A percentile compares a stretch with the other conserved stretches of the same genome.
phyloP scores from a whole-genome alignment of 30 jellyfish, hydroid and myxozoan genomes.

The Hydractinia echinata region DNA sequence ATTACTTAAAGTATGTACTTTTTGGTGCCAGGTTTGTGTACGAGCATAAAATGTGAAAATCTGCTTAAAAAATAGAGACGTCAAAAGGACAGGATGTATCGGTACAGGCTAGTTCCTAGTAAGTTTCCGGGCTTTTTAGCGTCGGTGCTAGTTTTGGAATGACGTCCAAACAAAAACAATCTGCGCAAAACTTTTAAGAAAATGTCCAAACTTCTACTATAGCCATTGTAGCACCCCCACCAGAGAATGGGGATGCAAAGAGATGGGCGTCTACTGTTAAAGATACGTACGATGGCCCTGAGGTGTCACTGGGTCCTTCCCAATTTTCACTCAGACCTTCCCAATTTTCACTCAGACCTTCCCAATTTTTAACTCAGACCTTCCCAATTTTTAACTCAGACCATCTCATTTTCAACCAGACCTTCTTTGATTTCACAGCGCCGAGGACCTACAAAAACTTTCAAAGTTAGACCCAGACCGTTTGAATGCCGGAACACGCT shows the following conservation, averaged over 20 bases:
- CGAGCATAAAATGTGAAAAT: constrained; percentile 43
- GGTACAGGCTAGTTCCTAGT: constrained; percentile 37
- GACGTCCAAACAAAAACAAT: constrained; percentile 10
- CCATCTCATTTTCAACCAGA: too few species aligned
- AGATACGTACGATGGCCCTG: too few species aligned
- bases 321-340: too few species aligned
- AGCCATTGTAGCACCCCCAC: constrained; percentile 63
- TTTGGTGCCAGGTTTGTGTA: constrained; percentile 56
- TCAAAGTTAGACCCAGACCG: too few species aligned
- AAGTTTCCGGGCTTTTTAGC: constrained; percentile 32
- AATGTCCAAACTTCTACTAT: constrained; percentile 42
- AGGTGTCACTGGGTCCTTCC: too few species aligned
- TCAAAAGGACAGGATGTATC: constrained; percentile 11
- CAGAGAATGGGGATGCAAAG: constrained; percentile 43
- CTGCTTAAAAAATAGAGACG: background rate
- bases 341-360: too few species aligned
- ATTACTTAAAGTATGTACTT: constrained; percentile 29
- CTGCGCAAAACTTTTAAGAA: constrained; percentile 30
- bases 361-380: too few species aligned
- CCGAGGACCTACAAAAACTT: too few species aligned
- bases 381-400: too few species aligned
- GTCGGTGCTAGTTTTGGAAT: constrained; percentile 32
- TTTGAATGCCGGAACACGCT: too few species aligned
- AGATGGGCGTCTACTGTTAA: constrained; percentile 63
- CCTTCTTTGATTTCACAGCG: too few species aligned